phyloP scores from a whole-genome alignment of 2,888 invertebrate genomes.

The Syritta pipiens region DNA sequence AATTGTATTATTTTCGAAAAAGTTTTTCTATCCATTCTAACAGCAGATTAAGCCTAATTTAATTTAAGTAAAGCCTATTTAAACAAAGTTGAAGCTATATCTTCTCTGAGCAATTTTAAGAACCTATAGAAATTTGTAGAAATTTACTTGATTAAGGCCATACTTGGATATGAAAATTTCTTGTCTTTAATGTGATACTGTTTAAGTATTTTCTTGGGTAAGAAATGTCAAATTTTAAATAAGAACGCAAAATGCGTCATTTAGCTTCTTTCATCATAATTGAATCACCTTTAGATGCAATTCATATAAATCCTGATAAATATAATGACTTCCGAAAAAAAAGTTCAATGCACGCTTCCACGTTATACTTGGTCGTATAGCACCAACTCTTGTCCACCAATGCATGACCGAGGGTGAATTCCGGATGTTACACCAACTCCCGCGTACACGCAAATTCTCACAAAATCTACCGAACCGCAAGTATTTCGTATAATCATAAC shows the following conservation, averaged over 20 bases:
- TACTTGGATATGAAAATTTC: too few species aligned
- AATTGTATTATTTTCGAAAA: too few species aligned
- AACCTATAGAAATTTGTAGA: too few species aligned
- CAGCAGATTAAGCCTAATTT: too few species aligned
- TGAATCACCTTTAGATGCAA: neutral
- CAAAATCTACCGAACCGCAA: conserved; percentile 19
- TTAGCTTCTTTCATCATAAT: neutral
- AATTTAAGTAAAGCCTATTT: too few species aligned
- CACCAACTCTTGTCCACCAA: conserved; percentile 20
- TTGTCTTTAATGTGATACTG: too few species aligned
- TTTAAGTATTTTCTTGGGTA: too few species aligned
- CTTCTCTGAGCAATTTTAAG: too few species aligned
- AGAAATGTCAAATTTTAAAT: too few species aligned
- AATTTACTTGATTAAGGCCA: too few species aligned
- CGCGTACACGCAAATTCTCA: conserved; percentile 36
- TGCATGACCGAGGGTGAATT: conserved; percentile 43
- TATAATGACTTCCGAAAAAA: conserved; percentile 25
- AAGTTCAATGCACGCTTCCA: neutral
- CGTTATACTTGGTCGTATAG: conserved; percentile 14
- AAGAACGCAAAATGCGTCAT: neutral
- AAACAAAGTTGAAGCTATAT: too few species aligned
- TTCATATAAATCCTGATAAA: neutral
- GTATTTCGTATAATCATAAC: conserved; percentile 13
- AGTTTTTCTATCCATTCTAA: too few species aligned
- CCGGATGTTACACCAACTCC: conserved; percentile 34